These are phyloP conservation scores for Platichthys flesus DNA, from an alignment of 2,113 vertebrate genomes.

Conservation along the genomic window DNA sequence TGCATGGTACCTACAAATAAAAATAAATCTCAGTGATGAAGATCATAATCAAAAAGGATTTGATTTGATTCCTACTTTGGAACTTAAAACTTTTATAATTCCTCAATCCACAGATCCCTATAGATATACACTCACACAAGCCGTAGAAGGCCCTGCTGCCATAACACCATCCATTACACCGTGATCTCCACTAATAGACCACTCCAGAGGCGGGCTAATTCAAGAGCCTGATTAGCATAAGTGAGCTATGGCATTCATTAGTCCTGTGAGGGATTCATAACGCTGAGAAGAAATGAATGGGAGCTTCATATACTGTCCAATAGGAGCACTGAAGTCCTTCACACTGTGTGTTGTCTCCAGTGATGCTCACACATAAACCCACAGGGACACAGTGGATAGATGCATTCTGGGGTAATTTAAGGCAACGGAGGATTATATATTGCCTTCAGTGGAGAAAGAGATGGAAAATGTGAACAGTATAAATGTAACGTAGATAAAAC, in stretches of 20 bases:
- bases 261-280: constrained; percentile 62
- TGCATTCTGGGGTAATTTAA: background rate
- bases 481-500: background rate
- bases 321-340: constrained; percentile 12
- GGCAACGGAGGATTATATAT: background rate
- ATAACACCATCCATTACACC: constrained; percentile 47
- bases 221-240: constrained; percentile 64
- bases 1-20: no score
- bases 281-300: constrained; percentile 44
- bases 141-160: background rate
- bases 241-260: constrained; percentile 70
- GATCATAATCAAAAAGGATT: background rate
- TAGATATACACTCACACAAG: background rate
- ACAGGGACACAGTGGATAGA: background rate
- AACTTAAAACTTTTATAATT: no score
- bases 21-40: no score
- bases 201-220: constrained; percentile 44
- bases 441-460: background rate
- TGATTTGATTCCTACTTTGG: background rate
- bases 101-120: constrained; percentile 4
- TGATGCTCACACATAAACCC: background rate
- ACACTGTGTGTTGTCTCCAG: constrained; percentile 18
- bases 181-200: constrained; percentile 53
- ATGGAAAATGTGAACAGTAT: background rate
- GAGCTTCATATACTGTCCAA: constrained; percentile 24